phyloP scores from a whole-genome alignment of 2,797 vertebrate genomes.

The Danio albolineatus region DNA sequence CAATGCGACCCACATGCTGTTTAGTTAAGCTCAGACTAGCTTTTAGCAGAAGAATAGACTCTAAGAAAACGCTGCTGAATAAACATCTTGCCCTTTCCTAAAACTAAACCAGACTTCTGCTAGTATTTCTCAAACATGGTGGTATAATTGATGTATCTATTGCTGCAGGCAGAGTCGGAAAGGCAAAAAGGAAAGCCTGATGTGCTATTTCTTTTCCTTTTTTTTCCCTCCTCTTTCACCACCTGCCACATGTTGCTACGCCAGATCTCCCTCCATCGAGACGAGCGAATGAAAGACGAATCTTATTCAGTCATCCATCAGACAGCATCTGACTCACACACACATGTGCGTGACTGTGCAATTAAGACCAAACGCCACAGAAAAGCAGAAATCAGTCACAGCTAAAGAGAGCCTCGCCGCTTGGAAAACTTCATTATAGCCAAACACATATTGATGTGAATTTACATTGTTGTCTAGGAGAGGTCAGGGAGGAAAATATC shows the following conservation, averaged over 20 bases:
- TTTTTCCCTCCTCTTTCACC: constrained; percentile 62
- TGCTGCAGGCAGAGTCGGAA: constrained; percentile 66
- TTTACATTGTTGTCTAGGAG: constrained; percentile 56
- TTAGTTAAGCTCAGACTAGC: background rate
- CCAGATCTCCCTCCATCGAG: constrained; percentile 67
- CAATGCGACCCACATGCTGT: background rate
- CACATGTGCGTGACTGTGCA: constrained; percentile 61
- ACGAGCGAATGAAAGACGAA: constrained; percentile 55
- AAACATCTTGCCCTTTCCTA: constrained; percentile 65
- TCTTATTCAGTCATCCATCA: constrained; percentile 66
- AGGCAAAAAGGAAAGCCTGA: constrained; percentile 47
- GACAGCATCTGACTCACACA: constrained; percentile 67
- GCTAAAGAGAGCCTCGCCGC: constrained; percentile 52
- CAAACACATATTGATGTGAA: constrained; percentile 71
- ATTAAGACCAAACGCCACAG: constrained; percentile 66
- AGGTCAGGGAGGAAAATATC: constrained; percentile 55
- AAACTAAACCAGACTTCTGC: constrained; percentile 67
- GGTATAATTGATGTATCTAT: constrained; percentile 71
- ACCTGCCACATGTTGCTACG: constrained; percentile 77
- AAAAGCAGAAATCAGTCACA: constrained; percentile 70
- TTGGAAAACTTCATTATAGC: constrained; percentile 68
- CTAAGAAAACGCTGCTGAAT: background rate
- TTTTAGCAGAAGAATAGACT: background rate
- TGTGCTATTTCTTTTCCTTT: constrained; percentile 56
- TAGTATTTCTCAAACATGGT: constrained; percentile 73